phyloP scores from a whole-genome alignment of 2,113 vertebrate species.

The Eretmochelys imbricata region DNA sequence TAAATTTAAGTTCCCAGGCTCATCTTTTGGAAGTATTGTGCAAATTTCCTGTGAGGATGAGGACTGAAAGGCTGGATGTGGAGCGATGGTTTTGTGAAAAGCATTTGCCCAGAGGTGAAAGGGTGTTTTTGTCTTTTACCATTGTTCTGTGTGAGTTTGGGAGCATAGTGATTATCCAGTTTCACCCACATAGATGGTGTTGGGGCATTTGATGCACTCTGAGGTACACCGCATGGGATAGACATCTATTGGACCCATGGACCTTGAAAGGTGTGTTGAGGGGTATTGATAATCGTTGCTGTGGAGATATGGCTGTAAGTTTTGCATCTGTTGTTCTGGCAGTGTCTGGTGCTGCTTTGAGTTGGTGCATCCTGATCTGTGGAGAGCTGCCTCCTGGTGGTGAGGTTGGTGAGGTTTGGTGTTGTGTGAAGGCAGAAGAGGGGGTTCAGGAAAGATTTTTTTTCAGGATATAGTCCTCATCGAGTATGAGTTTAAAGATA shows the following conservation, averaged over 20 bases:
- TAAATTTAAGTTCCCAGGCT: neutral
- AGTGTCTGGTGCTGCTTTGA: neutral
- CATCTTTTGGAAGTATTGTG: neutral
- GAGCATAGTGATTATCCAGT: neutral
- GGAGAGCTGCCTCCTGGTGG: neutral
- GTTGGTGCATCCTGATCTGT: neutral
- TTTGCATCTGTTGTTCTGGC: neutral
- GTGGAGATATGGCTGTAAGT: neutral
- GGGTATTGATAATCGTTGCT: neutral
- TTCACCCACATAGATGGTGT: neutral
- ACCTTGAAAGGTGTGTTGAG: neutral
- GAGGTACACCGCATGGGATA: neutral
- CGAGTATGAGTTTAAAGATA: neutral
- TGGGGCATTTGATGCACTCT: neutral
- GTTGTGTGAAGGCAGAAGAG: neutral
- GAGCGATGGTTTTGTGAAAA: neutral
- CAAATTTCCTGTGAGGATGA: neutral
- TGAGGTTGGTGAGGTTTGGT: neutral
- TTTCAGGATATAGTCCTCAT: neutral
- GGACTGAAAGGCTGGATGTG: neutral
- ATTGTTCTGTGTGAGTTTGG: neutral
- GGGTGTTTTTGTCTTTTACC: neutral
- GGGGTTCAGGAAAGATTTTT: neutral
- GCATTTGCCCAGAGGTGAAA: neutral
- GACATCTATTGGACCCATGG: neutral